Percentiles rank a stretch among this genome's conserved stretches.
These are phyloP conservation scores for Enteromius unitaeniatus DNA, from an alignment of 2,797 vertebrate species.

Conservation along the genomic window DNA sequence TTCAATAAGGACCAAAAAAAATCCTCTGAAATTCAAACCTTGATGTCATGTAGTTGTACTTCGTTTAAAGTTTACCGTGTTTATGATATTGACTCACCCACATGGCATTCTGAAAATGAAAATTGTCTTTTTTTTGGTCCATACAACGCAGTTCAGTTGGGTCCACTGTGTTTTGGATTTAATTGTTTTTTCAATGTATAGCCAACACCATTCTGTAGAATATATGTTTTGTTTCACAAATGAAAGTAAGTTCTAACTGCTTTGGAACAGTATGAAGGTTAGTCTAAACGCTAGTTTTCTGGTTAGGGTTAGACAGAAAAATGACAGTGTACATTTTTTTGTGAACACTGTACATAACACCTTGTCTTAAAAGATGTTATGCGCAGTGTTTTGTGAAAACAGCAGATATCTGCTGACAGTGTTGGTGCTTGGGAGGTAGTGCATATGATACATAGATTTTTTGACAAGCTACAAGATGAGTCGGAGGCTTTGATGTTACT, in stretches of 20 bases:
- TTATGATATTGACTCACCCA: neutral
- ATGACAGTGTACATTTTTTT: neutral
- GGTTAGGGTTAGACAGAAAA: neutral
- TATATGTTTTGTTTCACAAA: neutral
- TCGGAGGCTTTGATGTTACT: slow-evolving; percentile 3
- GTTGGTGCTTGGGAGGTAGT: slow-evolving; percentile 1
- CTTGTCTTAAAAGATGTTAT: neutral
- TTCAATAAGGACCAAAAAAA: neutral
- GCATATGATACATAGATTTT: neutral
- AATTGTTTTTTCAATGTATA: neutral
- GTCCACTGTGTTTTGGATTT: neutral
- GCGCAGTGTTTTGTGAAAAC: slow-evolving; percentile 19
- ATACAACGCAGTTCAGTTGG: neutral
- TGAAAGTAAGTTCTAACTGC: neutral
- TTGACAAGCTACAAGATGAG: slow-evolving; percentile 2
- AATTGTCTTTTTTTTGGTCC: too few relatives aligned
- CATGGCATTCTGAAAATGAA: neutral
- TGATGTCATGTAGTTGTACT: neutral
- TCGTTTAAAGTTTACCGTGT: neutral
- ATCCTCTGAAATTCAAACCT: neutral
- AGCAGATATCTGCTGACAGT: neutral
- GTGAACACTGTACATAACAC: neutral
- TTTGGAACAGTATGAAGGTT: neutral
- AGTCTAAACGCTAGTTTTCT: neutral
- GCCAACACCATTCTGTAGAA: neutral